phyloP scores from a whole-genome alignment of 2,888 invertebrate species.

The Diplolepis rosae region DNA sequence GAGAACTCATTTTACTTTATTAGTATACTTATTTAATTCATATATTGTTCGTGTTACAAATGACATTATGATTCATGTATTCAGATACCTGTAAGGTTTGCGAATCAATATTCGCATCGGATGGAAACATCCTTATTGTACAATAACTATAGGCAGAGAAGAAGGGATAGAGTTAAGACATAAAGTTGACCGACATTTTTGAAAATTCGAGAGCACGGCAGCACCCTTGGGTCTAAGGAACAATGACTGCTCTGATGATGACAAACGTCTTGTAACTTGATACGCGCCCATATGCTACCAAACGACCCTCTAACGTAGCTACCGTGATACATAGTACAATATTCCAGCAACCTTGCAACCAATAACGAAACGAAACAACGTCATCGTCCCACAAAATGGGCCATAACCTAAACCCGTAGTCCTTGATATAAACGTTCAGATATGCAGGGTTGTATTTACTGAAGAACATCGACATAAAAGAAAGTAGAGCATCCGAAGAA shows the following conservation, averaged over 20 bases:
- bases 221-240: conserved; percentile 61
- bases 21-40: no score
- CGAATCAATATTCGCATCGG: conserved; percentile 16
- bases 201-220: conserved; percentile 52
- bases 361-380: conserved; percentile 60
- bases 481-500: conserved; percentile 3
- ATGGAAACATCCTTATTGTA: conserved; percentile 7
- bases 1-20: no score
- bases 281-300: conserved; percentile 68
- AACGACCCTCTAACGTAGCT: conserved; percentile 59
- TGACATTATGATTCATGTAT: not conserved
- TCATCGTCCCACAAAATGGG: conserved; percentile 56
- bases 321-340: conserved; percentile 51
- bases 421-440: conserved; percentile 59
- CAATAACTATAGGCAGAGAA: not conserved
- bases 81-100: not conserved
- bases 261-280: conserved; percentile 71
- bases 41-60: not conserved
- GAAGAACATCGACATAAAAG: conserved; percentile 43
- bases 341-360: conserved; percentile 60
- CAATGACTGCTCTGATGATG: conserved; percentile 71
- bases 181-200: conserved; percentile 57
- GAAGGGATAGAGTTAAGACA: conserved; percentile 38
- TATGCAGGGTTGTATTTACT: conserved; percentile 62
- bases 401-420: conserved; percentile 58